Conservation (phyloP, 2,113 vertebrate species). For the Oryzias melastigma region DNA sequence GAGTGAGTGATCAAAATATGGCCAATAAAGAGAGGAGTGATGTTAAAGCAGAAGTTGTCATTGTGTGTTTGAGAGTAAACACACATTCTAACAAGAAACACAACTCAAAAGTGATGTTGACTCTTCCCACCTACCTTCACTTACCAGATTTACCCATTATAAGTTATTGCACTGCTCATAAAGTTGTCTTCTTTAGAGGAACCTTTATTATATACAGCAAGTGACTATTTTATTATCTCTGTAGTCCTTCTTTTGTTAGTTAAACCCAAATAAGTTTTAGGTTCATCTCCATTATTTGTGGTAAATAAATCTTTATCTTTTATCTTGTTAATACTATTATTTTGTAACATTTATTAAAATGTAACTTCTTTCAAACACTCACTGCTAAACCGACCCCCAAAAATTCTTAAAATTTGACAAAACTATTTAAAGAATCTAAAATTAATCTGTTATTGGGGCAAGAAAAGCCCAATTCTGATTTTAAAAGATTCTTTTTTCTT, state of each 20-base stretch:
- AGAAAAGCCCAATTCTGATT: no score
- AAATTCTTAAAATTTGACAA: no score
- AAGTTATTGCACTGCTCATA: constrained; percentile 41
- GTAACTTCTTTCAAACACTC: no score
- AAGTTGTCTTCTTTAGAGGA: constrained; percentile 54
- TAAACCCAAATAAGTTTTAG: neutral
- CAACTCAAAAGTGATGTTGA: constrained; percentile 52
- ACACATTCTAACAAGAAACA: constrained; percentile 11
- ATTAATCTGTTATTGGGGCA: no score
- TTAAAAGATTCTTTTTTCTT: no score
- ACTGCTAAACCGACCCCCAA: no score
- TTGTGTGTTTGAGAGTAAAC: constrained; percentile 43
- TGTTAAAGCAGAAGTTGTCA: constrained; percentile 61
- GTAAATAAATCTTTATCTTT: constrained; percentile 42
- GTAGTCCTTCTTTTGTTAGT: neutral
- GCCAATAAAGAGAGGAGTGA: neutral
- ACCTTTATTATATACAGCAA: constrained; percentile 16
- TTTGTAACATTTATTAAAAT: neutral
- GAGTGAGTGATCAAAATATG: constrained; percentile 25
- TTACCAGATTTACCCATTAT: constrained; percentile 10
- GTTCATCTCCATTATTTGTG: constrained; percentile 17
- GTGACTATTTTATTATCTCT: constrained; percentile 17
- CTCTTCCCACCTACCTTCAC: constrained; percentile 53
- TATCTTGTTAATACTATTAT: constrained; percentile 18
- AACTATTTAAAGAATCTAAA: no score